Evolutionary conservation across 2,113 vertebrate genomes (phyloP).

Genomic region (Pyrgilauda ruficollis): DNA sequence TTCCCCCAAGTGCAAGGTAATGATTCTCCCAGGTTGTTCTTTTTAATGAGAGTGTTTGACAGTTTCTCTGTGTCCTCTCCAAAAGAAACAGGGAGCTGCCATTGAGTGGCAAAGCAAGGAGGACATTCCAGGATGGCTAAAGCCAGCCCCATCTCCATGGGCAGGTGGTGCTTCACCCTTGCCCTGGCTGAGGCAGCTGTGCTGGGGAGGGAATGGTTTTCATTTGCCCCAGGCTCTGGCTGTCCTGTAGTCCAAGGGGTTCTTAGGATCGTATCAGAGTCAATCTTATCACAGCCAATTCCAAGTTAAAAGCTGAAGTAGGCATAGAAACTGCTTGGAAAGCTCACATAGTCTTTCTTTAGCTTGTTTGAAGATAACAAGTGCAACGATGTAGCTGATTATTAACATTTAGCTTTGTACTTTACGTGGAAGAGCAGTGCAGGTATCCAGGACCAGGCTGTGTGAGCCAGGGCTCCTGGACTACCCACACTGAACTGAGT

Average conservation of each 20-base stretch:
- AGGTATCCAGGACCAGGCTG: neutral
- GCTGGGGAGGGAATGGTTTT: accelerated
- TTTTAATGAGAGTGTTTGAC: neutral
- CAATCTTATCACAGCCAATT: neutral
- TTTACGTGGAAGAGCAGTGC: neutral
- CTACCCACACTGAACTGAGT: neutral
- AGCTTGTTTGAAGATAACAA: neutral
- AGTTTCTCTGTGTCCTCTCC: neutral
- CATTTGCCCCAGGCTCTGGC: neutral
- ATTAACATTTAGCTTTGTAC: neutral
- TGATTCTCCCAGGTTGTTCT: neutral
- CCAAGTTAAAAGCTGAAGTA: neutral
- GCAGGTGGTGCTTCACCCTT: neutral
- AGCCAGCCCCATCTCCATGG: neutral
- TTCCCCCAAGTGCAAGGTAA: neutral
- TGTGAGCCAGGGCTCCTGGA: neutral
- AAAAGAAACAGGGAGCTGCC: neutral
- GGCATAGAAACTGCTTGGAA: neutral
- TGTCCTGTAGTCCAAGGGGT: neutral
- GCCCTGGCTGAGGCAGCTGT: neutral
- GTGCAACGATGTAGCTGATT: neutral
- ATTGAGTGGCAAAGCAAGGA: neutral
- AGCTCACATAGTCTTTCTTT: neutral
- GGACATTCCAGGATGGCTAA: neutral
- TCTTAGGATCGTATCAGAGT: neutral